A percentile compares a stretch with the other conserved stretches of the same genome.
Evolutionary conservation across 2,888 invertebrate genomes (phyloP).

Genomic region (Caenorhabditis wallacei): DNA sequence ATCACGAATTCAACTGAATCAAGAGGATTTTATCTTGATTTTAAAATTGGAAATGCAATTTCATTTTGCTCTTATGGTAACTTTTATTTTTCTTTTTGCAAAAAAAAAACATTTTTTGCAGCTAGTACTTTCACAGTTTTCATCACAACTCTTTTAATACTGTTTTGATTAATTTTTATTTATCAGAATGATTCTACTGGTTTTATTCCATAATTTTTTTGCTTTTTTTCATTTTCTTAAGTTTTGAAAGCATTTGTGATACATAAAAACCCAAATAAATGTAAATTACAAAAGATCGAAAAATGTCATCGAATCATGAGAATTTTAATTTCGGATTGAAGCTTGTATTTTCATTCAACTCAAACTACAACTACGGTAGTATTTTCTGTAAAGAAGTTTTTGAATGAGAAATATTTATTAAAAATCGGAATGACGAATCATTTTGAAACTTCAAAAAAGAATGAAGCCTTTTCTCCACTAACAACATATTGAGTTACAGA

Average conservation of each 20-base stretch:
- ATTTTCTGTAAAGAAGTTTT: too few species aligned
- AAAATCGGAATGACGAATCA: not conserved
- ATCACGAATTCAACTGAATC: conserved; percentile 19
- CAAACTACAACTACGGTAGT: too few species aligned
- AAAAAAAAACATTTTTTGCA: not conserved
- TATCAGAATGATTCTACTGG: conserved; percentile 1
- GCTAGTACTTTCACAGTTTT: not conserved
- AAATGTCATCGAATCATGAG: too few species aligned
- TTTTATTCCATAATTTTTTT: conserved; percentile 1
- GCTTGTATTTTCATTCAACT: too few species aligned
- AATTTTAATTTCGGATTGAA: too few species aligned
- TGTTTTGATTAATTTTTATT: not conserved
- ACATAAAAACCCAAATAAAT: too few species aligned
- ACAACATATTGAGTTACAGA: conserved; percentile 23
- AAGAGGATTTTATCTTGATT: conserved; percentile 37
- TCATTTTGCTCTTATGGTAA: not conserved
- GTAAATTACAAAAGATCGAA: too few species aligned
- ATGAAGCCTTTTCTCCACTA: not conserved
- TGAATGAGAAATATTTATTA: too few species aligned
- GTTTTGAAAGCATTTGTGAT: not conserved
- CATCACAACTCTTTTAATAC: not conserved
- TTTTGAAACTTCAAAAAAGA: not conserved
- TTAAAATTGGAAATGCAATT: conserved; percentile 1
- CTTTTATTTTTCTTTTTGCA: not conserved
- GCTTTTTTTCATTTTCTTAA: not conserved